Percentiles rank a stretch among this genome's conserved stretches.
phyloP scores from a whole-genome alignment of 2,888 invertebrate genomes.

The Helobdella robusta region DNA sequence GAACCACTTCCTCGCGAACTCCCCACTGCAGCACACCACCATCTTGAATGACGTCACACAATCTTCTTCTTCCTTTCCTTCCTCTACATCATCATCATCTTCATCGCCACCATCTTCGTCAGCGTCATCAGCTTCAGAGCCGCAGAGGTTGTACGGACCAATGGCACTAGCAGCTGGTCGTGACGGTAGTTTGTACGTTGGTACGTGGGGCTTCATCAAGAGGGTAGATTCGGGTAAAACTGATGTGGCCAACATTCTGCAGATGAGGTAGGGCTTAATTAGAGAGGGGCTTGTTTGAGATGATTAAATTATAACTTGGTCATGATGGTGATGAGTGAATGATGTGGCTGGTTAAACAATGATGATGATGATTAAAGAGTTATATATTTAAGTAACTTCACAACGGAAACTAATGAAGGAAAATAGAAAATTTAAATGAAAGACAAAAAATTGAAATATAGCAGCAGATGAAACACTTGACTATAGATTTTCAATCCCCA shows the following conservation, averaged over 20 bases:
- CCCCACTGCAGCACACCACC: neutral
- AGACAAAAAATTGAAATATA: too few relatives aligned
- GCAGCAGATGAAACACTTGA: too few relatives aligned
- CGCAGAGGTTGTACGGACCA: conserved; percentile 58
- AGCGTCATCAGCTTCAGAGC: neutral
- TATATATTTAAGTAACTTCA: too few relatives aligned
- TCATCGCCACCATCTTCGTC: neutral
- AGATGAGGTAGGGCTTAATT: conserved; percentile 45
- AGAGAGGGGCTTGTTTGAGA: too few relatives aligned
- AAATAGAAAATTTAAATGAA: too few relatives aligned
- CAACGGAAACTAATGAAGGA: too few relatives aligned
- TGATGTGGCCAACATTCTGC: conserved; percentile 57
- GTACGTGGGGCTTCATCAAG: conserved; percentile 74
- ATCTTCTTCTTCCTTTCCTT: neutral
- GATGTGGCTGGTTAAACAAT: too few relatives aligned
- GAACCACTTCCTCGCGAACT: conserved; percentile 73
- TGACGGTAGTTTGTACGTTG: conserved; percentile 91
- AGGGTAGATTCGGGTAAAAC: conserved; percentile 44
- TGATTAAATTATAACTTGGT: too few relatives aligned
- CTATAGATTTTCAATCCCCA: conserved; percentile 51
- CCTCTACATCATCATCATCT: conserved; percentile 1
- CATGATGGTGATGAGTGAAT: too few relatives aligned
- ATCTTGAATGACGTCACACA: conserved; percentile 2
- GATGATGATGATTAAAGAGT: too few relatives aligned
- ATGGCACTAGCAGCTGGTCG: conserved; percentile 87